Base-by-base conservation (phyloP, 2,113 vertebrate genomes). In the Morone saxatilis region DNA sequence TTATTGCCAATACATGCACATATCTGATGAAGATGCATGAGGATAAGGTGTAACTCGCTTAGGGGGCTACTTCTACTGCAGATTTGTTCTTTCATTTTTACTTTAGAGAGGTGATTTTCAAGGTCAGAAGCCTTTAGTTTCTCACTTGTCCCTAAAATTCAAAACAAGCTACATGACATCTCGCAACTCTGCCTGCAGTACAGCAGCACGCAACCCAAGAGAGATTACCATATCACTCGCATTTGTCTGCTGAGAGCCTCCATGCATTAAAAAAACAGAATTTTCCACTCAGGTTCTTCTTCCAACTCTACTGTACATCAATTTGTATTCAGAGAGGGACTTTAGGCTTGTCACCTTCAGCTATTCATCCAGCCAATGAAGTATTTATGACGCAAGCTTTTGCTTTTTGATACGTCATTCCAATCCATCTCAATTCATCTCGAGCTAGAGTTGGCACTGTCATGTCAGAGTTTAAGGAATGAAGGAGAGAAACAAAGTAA, bases 241-340 rank as follows among this genome's bases (percentile, higher is more conserved):
- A 86, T 91, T 88, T 80, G 78, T 90, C 87, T 90, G 67, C 87
- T 67, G 72, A 67, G 86, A 84, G 85, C 78, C 57, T 59, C 90
- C 88, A 89, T 91, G 90, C 92, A 88, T 92, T 85, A 92, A 90
- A 85, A 31, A 90, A 87, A 93, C 90, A 91, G 83, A 90, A 87
- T 86, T 90, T 80, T 92, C 83, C 87, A 89, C 91, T 93, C 86
- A 87, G 73, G 80, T 78, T 70, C 53, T 25, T 67, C 84, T 73
- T 56, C 68, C 45, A 61, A 66, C 76, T 84, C 48, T 68, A 89
- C 83, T 84, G 84, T 75, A 87, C 76, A 81, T 76, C 85, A 54
- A 90, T 95, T 91, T 93, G 88, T 90, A 95, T 94, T 91, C 93
- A 56, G 78, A 78, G 65, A 53, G 51, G 56, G 54, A 72, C 85